Evolutionary conservation across 2,797 vertebrate species (phyloP).

Genomic region (Microtus californicus): DNA sequence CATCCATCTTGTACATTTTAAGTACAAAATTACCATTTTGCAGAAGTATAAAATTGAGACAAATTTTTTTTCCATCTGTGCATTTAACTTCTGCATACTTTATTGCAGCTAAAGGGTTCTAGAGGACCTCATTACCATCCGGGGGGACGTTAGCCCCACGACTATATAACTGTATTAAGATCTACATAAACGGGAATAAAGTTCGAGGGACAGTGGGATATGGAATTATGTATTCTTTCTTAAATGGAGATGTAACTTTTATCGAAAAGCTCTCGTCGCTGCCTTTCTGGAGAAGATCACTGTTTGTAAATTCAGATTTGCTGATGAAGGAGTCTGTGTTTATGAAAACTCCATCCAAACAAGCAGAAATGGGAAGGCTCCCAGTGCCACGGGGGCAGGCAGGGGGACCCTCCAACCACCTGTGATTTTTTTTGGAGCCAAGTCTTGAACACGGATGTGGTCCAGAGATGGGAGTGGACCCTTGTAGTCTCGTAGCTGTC

Average conservation of each 20-base stretch:
- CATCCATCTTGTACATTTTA: constrained; percentile 94
- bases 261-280: constrained; percentile 55
- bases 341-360: constrained; percentile 40
- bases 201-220: constrained; percentile 70
- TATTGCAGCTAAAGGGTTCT: constrained; percentile 90
- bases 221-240: constrained; percentile 76
- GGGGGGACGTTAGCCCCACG: constrained; percentile 86
- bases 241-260: constrained; percentile 72
- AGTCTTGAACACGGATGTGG: neutral
- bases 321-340: constrained; percentile 13
- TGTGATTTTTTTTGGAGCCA: neutral
- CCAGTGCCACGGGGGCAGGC: neutral
- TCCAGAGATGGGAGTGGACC: neutral
- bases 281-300: constrained; percentile 63
- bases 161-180: constrained; percentile 85
- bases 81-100: constrained; percentile 93
- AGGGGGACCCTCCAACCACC: neutral
- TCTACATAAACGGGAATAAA: constrained; percentile 79
- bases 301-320: constrained; percentile 67
- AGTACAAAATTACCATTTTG: constrained; percentile 95
- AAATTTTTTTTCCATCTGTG: constrained; percentile 92
- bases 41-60: constrained; percentile 91
- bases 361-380: neutral
- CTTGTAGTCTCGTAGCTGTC: neutral
- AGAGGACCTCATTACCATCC: constrained; percentile 90